Conservation (phyloP, 2,888 invertebrate species). For the Girardia tigrina region DNA sequence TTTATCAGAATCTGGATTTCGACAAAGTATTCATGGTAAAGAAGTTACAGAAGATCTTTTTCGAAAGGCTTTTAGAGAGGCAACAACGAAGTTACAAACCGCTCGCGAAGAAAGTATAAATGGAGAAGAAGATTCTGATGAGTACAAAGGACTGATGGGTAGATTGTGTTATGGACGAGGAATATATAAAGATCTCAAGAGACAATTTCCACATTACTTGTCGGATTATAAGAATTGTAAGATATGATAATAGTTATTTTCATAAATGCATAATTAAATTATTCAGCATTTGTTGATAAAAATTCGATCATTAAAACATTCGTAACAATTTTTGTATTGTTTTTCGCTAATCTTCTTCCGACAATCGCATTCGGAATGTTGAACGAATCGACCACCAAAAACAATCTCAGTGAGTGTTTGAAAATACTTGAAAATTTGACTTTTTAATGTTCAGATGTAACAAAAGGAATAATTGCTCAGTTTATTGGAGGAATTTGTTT, state of each 20-base stretch:
- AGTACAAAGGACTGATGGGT: constrained; percentile 29
- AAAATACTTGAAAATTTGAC: no score
- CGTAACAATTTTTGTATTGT: constrained; percentile 55
- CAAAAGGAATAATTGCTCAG: constrained; percentile 54
- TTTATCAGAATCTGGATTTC: constrained; percentile 55
- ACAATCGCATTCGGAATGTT: constrained; percentile 56
- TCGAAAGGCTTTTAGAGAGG: constrained; percentile 51
- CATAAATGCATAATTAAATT: no score
- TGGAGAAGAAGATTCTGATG: not conserved
- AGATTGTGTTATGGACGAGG: constrained; percentile 50
- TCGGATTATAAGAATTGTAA: constrained; percentile 55
- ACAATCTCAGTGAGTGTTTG: constrained; percentile 53
- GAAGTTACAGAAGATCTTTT: constrained; percentile 53
- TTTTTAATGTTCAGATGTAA: constrained; percentile 54
- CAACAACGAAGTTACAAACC: constrained; percentile 47
- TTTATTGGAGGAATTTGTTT: constrained; percentile 56
- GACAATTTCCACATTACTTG: constrained; percentile 53
- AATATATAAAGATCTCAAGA: constrained; percentile 51
- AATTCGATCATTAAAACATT: constrained; percentile 54
- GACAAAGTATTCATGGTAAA: constrained; percentile 53
- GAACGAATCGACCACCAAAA: constrained; percentile 54
- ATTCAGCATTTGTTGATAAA: constrained; percentile 51
- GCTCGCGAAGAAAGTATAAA: no score
- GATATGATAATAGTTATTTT: constrained; percentile 27
- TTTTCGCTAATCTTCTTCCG: constrained; percentile 56